Evolutionary conservation across 2,113 vertebrate genomes (phyloP).

Genomic region (Aix galericulata): DNA sequence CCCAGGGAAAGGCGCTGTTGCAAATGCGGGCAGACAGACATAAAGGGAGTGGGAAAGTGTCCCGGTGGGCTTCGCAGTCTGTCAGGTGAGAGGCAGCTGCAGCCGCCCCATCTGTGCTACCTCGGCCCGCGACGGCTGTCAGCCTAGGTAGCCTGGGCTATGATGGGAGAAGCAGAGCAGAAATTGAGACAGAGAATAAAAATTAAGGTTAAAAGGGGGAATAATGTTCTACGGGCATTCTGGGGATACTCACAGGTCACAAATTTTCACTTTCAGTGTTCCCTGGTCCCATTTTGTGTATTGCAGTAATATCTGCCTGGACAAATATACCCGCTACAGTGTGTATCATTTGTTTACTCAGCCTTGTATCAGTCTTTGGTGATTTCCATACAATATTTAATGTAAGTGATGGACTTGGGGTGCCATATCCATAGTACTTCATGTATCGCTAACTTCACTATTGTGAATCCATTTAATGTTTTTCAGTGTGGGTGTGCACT

Average conservation of each 20-base stretch:
- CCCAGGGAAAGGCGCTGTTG: constrained; percentile 70
- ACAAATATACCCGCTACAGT: constrained; percentile 37
- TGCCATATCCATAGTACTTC: background rate
- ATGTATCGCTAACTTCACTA: background rate
- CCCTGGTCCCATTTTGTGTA: constrained; percentile 45
- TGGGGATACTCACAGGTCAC: constrained; percentile 66
- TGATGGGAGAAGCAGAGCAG: constrained; percentile 71
- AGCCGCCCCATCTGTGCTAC: constrained; percentile 76
- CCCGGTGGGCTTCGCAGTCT: constrained; percentile 75
- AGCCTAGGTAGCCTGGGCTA: constrained; percentile 53
- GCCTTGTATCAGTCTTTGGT: background rate
- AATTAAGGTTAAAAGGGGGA: constrained; percentile 67
- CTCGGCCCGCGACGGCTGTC: constrained; percentile 68
- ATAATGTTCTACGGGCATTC: constrained; percentile 61
- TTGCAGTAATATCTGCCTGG: constrained; percentile 41
- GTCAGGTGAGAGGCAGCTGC: constrained; percentile 78
- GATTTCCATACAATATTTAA: constrained; percentile 20
- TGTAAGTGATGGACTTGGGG: background rate
- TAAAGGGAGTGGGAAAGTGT: constrained; percentile 63
- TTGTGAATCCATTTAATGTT: constrained; percentile 34
- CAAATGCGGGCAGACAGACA: constrained; percentile 74
- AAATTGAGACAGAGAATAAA: constrained; percentile 71
- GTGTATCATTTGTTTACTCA: constrained; percentile 49
- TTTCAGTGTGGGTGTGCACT: background rate
- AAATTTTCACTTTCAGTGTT: constrained; percentile 56